Conservation (phyloP, 2,797 vertebrate species). For the Acanthurus leucopareius region DNA sequence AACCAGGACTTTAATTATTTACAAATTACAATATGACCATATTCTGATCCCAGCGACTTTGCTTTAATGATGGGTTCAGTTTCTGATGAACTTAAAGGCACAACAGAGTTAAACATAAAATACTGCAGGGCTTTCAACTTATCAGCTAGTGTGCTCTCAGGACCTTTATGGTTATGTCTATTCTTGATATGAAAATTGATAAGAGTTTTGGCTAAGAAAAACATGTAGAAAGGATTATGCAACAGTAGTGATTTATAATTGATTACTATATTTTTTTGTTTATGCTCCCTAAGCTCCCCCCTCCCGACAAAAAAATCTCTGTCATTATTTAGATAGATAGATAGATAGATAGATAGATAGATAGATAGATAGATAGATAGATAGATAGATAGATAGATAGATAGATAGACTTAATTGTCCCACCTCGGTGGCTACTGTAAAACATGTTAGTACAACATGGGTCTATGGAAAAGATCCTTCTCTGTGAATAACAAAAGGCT, state of each 20-base stretch:
- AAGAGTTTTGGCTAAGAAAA: neutral
- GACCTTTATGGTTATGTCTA: neutral
- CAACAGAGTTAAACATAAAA: neutral
- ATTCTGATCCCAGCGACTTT: neutral
- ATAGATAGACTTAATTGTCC: too few relatives aligned
- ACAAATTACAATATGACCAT: neutral
- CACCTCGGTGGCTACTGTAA: too few relatives aligned
- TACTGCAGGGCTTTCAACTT: neutral
- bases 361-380: too few relatives aligned
- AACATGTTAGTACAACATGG: too few relatives aligned
- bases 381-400: too few relatives aligned
- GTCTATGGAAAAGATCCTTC: too few relatives aligned
- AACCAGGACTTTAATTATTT: neutral
- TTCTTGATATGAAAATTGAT: slow-evolving; percentile 3
- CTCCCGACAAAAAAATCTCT: too few relatives aligned
- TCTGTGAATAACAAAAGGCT: too few relatives aligned
- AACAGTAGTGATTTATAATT: neutral
- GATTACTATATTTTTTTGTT: neutral
- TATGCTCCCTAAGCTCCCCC: neutral
- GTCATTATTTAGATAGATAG: too few relatives aligned
- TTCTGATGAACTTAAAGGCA: neutral
- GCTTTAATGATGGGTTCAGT: neutral
- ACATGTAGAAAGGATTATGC: neutral
- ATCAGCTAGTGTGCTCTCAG: neutral
- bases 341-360: too few relatives aligned